Percentiles rank a stretch among this genome's conserved stretches.
phyloP scores from a whole-genome alignment of 2,888 invertebrate genomes.

The Andrena praecox region DNA sequence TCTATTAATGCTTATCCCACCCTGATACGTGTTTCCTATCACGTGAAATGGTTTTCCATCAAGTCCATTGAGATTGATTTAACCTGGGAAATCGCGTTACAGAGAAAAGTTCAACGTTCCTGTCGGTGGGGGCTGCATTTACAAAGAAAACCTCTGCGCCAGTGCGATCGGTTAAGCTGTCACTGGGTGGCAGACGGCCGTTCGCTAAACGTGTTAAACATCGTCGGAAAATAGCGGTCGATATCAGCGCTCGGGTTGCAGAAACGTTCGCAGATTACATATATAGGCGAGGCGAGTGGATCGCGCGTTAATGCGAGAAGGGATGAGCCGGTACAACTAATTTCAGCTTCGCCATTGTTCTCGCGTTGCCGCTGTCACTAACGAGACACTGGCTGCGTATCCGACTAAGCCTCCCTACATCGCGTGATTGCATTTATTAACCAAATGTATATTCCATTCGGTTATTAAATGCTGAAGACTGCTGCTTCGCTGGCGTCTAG shows the following conservation, averaged over 20 bases:
- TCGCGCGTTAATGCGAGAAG: conserved; percentile 63
- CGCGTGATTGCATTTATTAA: conserved; percentile 46
- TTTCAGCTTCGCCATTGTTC: conserved; percentile 66
- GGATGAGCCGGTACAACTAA: conserved; percentile 67
- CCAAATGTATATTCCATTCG: conserved; percentile 41
- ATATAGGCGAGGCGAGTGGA: conserved; percentile 50
- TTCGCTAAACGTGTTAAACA: conserved; percentile 56
- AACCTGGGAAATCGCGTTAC: background rate
- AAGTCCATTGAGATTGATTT: too few species aligned
- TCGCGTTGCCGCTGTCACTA: conserved; percentile 56
- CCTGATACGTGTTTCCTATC: background rate
- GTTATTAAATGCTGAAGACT: conserved; percentile 24
- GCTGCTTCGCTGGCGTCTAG: background rate
- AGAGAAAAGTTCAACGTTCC: background rate
- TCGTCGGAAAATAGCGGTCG: conserved; percentile 60
- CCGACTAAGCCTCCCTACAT: conserved; percentile 34
- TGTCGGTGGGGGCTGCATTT: background rate
- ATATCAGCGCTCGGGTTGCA: conserved; percentile 56
- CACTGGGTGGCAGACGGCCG: conserved; percentile 27
- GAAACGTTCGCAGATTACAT: conserved; percentile 65
- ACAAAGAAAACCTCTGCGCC: conserved; percentile 22
- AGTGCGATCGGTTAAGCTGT: conserved; percentile 45
- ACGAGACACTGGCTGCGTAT: conserved; percentile 48
- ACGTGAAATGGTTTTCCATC: background rate
- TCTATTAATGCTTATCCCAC: background rate